Percentiles rank a stretch among this genome's conserved stretches.
phyloP scores from a whole-genome alignment of 2,113 vertebrate species.

The Daboia siamensis region DNA sequence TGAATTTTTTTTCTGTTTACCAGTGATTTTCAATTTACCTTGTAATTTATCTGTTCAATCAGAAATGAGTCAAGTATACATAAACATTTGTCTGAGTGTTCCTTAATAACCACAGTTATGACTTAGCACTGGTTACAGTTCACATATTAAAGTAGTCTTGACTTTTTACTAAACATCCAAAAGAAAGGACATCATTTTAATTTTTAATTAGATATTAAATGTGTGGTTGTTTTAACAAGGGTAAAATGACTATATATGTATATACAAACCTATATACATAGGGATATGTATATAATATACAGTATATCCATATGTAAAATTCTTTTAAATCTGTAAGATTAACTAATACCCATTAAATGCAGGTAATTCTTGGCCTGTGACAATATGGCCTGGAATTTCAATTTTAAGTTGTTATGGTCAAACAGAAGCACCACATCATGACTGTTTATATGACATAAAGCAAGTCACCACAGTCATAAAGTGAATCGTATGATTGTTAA shows the following conservation, averaged over 20 bases:
- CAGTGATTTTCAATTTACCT: conserved; percentile 14
- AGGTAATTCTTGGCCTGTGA: too few relatives aligned
- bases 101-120: background rate
- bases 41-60: conserved; percentile 11
- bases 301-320: background rate
- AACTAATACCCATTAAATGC: too few relatives aligned
- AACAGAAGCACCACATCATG: too few relatives aligned
- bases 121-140: background rate
- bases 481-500: too few relatives aligned
- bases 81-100: background rate
- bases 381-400: too few relatives aligned
- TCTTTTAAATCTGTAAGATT: too few relatives aligned
- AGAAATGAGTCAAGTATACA: conserved; percentile 28
- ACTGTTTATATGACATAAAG: too few relatives aligned
- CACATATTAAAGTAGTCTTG: background rate
- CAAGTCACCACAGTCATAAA: too few relatives aligned
- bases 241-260: background rate
- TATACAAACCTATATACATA: too few relatives aligned
- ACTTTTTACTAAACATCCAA: background rate
- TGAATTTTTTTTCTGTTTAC: background rate
- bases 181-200: background rate
- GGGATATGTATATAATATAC: background rate
- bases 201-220: conserved; percentile 28
- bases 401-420: too few relatives aligned
- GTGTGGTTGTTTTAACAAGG: background rate